phyloP scores from a whole-genome alignment of 2,888 invertebrate species.

The Atrina japonica region DNA sequence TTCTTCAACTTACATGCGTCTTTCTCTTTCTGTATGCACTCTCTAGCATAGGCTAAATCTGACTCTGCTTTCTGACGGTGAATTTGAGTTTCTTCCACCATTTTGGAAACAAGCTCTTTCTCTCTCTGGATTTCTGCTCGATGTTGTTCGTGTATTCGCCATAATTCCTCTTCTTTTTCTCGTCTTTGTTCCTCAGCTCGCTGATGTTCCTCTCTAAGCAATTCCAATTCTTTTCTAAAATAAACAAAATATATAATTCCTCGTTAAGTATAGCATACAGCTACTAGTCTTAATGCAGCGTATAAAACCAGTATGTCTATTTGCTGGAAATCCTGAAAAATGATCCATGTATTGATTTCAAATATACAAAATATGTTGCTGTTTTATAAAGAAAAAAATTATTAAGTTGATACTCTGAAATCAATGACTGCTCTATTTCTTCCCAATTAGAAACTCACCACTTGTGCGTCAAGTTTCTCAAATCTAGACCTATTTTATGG shows the following conservation, averaged over 20 bases:
- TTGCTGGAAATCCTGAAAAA: no score
- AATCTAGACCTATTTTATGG: no score
- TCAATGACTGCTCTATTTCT: no score
- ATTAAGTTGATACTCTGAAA: no score
- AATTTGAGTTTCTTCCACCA: constrained; percentile 59
- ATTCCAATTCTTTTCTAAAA: constrained; percentile 67
- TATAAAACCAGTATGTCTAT: no score
- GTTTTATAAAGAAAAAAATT: no score
- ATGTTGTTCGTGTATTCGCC: constrained; percentile 62
- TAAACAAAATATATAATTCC: neutral
- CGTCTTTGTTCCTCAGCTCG: constrained; percentile 62
- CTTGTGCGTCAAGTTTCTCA: no score
- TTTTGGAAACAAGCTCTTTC: constrained; percentile 55
- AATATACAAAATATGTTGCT: no score
- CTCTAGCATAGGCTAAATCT: constrained; percentile 59
- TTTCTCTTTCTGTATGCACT: constrained; percentile 61
- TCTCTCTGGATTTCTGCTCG: constrained; percentile 69
- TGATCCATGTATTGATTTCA: no score
- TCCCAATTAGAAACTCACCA: no score
- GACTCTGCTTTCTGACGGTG: constrained; percentile 62
- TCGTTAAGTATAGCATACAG: no score
- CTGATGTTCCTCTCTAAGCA: constrained; percentile 60
- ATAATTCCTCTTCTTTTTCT: constrained; percentile 68
- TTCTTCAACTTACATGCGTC: constrained; percentile 69
- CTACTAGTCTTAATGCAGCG: no score